A percentile compares a stretch with the other conserved stretches of the same genome.
Conservation (phyloP, 2,113 vertebrate genomes). For the Parus major region DNA sequence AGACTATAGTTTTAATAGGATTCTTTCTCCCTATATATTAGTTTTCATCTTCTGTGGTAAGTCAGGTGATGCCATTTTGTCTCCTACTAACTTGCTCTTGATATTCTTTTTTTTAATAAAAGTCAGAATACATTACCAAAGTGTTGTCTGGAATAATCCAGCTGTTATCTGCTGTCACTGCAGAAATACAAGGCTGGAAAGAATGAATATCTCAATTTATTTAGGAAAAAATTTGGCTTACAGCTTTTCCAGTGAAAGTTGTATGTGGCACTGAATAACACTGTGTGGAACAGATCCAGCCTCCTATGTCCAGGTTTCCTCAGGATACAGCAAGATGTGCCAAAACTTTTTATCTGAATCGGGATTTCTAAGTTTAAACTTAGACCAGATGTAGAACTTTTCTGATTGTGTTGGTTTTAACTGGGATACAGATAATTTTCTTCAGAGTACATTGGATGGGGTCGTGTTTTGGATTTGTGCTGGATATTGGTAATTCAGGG, state of each 20-base stretch:
- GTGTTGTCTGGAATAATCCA: background rate
- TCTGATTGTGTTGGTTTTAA: background rate
- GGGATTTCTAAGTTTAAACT: background rate
- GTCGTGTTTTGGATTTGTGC: background rate
- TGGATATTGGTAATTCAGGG: background rate
- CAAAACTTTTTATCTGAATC: background rate
- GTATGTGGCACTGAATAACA: background rate
- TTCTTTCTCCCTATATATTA: background rate
- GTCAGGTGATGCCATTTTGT: background rate
- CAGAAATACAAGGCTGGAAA: background rate
- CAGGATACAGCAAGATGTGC: background rate
- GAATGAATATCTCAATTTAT: background rate
- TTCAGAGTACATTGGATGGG: background rate
- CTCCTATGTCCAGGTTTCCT: background rate
- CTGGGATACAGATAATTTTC: background rate
- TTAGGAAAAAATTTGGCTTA: background rate
- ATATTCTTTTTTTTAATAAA: background rate
- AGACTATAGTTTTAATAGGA: background rate
- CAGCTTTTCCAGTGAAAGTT: conserved; percentile 8
- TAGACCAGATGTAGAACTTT: background rate
- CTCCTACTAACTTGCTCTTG: background rate
- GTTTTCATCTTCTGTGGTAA: background rate
- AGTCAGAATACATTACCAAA: conserved; percentile 10
- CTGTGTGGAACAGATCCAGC: background rate
- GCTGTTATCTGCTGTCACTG: background rate